A percentile compares a stretch with the other conserved stretches of the same genome.
Conservation (phyloP, 2,113 vertebrate species). For the Aspidoscelis tigris region DNA sequence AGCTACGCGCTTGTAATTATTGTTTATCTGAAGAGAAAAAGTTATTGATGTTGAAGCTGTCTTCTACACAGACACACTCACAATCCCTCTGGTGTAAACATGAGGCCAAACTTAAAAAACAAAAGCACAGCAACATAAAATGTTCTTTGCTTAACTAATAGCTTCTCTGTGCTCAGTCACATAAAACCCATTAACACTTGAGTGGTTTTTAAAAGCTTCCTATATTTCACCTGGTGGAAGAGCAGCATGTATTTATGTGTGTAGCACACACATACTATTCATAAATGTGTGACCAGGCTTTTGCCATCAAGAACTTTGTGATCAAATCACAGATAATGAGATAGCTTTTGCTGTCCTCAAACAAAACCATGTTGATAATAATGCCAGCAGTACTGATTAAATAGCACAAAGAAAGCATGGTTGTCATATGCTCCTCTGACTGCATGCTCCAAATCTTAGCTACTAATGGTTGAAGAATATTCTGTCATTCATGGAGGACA, state of each 20-base stretch:
- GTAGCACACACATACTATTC: accelerated
- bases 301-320: neutral
- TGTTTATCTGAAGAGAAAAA: neutral
- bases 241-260: neutral
- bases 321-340: accelerated
- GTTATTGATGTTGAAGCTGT: neutral
- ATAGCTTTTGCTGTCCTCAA: neutral
- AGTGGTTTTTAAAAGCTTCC: neutral
- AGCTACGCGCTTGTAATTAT: neutral
- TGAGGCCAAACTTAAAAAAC: neutral
- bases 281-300: accelerated
- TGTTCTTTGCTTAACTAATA: neutral
- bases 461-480: neutral
- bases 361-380: neutral
- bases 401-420: neutral
- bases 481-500: neutral
- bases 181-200: neutral
- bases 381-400: neutral
- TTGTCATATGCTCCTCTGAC: neutral
- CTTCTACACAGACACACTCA: neutral
- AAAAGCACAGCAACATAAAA: neutral
- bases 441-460: neutral
- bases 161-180: neutral
- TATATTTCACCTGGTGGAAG: accelerated
- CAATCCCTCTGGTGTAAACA: neutral